Conservation (phyloP, 2,888 invertebrate species). For the Drosophila planitibia region DNA sequence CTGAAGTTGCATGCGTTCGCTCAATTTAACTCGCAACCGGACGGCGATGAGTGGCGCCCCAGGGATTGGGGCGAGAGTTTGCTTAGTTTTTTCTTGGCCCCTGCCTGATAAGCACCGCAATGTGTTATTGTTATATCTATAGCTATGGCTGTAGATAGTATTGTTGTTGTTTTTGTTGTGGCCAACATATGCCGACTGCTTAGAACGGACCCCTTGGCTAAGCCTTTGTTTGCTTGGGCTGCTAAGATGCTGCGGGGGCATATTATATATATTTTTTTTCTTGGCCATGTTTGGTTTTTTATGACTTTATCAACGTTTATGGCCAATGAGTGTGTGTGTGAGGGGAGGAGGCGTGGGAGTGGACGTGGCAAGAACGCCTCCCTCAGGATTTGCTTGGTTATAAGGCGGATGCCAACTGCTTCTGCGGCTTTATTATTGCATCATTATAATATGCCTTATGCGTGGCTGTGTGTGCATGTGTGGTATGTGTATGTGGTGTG, state of each 20-base stretch:
- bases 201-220: conserved; percentile 21
- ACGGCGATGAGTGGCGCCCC: conserved; percentile 41
- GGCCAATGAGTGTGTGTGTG: conserved; percentile 33
- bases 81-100: conserved; percentile 47
- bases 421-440: conserved; percentile 77
- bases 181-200: conserved; percentile 46
- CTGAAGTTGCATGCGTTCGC: conserved; percentile 68
- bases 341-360: conserved; percentile 2
- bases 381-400: conserved; percentile 56
- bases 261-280: conserved; percentile 31
- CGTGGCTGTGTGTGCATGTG: conserved; percentile 8
- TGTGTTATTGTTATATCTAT: conserved; percentile 51
- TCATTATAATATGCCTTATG: conserved; percentile 72
- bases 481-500: conserved; percentile 8
- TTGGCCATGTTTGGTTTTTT: conserved; percentile 45
- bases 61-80: conserved; percentile 29
- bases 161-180: conserved; percentile 15
- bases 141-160: conserved; percentile 3
- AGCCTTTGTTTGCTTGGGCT: conserved; percentile 55
- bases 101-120: conserved; percentile 51
- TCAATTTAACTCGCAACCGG: conserved; percentile 62
- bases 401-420: conserved; percentile 31
- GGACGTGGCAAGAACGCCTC: conserved; percentile 45
- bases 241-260: conserved; percentile 33
- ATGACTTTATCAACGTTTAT: conserved; percentile 75